These are phyloP conservation scores for Yponomeuta malinellus DNA, from an alignment of 2,888 invertebrate genomes.

Conservation along the genomic window DNA sequence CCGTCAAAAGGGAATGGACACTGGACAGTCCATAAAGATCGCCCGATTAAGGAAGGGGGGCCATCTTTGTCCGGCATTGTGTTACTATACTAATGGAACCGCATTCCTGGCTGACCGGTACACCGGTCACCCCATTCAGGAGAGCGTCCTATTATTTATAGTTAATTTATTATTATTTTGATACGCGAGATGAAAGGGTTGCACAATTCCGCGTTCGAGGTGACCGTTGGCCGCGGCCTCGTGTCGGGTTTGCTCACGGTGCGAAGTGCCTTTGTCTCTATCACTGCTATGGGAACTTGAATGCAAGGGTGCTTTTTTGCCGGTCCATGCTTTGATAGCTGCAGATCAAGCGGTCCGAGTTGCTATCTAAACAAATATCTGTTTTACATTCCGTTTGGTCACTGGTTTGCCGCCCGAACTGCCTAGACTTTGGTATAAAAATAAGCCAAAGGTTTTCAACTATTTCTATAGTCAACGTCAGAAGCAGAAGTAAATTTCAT, in stretches of 20 bases:
- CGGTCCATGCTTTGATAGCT: background rate
- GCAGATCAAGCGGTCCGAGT: background rate
- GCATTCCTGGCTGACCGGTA: slow-evolving; percentile 66
- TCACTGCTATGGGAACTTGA: slow-evolving; percentile 40
- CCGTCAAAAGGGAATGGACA: slow-evolving; percentile 53
- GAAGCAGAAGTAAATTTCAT: no score
- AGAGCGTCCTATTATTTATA: slow-evolving; percentile 60
- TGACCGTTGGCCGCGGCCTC: slow-evolving; percentile 43
- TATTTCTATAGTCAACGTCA: no score
- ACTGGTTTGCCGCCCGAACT: no score
- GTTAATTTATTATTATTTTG: slow-evolving; percentile 74
- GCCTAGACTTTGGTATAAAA: no score
- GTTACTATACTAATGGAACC: slow-evolving; percentile 69
- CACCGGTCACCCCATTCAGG: slow-evolving; percentile 39
- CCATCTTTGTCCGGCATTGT: slow-evolving; percentile 54
- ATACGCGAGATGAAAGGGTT: slow-evolving; percentile 69
- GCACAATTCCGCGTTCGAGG: slow-evolving; percentile 58
- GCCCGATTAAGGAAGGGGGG: slow-evolving; percentile 50
- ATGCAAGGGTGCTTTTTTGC: slow-evolving; percentile 21
- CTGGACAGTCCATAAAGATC: slow-evolving; percentile 70
- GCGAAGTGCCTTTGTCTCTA: slow-evolving; percentile 34
- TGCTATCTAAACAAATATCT: background rate
- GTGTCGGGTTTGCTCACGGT: slow-evolving; percentile 26
- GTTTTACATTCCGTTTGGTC: background rate
- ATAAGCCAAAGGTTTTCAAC: no score